Evolutionary conservation across 2,797 vertebrate genomes (phyloP).

Genomic region (Cheirogaleus major): DNA sequence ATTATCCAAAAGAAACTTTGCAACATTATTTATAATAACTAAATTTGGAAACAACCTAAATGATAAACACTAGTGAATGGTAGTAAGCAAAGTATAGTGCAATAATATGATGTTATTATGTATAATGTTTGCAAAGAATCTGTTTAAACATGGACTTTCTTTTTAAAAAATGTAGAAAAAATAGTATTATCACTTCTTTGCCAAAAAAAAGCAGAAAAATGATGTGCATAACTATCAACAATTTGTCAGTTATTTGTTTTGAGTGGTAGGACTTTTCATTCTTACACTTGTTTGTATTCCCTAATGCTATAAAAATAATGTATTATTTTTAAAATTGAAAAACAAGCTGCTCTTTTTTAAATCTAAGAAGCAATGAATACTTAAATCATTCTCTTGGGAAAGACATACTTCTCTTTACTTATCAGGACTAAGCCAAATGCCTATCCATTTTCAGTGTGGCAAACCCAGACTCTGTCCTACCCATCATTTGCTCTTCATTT

Average conservation of each 20-base stretch:
- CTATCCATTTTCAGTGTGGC: neutral
- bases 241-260: neutral
- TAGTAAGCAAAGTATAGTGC: neutral
- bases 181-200: neutral
- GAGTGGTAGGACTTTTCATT: neutral
- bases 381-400: neutral
- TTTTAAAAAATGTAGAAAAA: neutral
- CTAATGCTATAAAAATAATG: neutral
- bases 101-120: neutral
- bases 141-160: neutral
- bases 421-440: neutral
- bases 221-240: neutral
- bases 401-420: neutral
- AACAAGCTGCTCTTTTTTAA: neutral
- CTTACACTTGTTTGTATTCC: neutral
- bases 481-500: neutral
- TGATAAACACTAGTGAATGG: neutral
- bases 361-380: neutral
- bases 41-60: constrained; percentile 17
- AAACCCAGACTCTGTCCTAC: neutral
- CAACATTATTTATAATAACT: constrained; percentile 10
- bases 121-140: neutral
- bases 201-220: neutral
- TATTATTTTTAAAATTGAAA: constrained; percentile 5
- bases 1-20: neutral